Conservation (phyloP, 1,140 invertebrate genomes). For the Lutraria rhynchaena region DNA sequence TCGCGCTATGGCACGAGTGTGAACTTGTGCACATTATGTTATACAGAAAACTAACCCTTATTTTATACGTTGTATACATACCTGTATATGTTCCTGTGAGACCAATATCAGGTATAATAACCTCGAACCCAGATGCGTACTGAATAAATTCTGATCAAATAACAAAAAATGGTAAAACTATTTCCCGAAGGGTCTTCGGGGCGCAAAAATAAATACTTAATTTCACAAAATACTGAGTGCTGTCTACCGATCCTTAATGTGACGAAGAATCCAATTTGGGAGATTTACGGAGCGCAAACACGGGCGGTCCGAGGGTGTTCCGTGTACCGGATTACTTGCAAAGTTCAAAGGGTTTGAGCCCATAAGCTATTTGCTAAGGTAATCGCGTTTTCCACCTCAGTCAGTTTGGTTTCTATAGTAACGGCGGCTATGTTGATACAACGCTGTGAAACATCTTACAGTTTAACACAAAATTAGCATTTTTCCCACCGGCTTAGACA, state of each 20-base stretch:
- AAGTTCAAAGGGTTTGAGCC: constrained; percentile 52
- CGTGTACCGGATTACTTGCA: constrained; percentile 33
- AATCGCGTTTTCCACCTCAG: constrained; percentile 58
- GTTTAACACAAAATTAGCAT: constrained; percentile 31
- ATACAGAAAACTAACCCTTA: too few relatives aligned
- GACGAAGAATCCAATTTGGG: constrained; percentile 49
- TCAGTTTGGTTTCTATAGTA: constrained; percentile 32
- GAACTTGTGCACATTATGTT: too few relatives aligned
- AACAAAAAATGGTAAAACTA: too few relatives aligned
- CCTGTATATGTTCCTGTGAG: too few relatives aligned
- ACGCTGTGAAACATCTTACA: constrained; percentile 30
- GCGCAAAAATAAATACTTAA: constrained; percentile 7
- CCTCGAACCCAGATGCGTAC: too few relatives aligned
- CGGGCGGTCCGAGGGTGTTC: constrained; percentile 25
- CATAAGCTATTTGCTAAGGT: constrained; percentile 34
- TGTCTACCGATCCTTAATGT: constrained; percentile 1
- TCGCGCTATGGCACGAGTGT: too few relatives aligned
- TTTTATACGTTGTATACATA: too few relatives aligned
- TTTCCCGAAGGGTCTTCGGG: background rate
- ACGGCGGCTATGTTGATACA: constrained; percentile 40
- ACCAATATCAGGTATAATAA: too few relatives aligned
- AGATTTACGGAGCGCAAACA: constrained; percentile 11
- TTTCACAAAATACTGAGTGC: constrained; percentile 7
- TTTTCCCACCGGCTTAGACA: constrained; percentile 30
- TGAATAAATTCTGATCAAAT: too few relatives aligned